Evolutionary conservation across 2,888 invertebrate genomes (phyloP), one percentile per base, ranked within the genome.

Genomic region (Allacma fusca): DNA sequence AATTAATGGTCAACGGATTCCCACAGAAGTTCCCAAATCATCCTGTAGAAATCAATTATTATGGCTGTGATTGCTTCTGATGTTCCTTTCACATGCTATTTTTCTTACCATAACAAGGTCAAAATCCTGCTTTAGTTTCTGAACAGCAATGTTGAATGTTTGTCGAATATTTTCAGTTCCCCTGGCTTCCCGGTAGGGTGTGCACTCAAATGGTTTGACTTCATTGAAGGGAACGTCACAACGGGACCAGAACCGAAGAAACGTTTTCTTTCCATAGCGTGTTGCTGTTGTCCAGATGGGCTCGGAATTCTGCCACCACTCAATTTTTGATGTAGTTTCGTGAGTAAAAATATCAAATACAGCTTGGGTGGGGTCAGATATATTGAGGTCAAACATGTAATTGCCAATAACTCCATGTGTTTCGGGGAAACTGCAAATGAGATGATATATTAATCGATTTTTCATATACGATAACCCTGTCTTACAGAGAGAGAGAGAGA

Each of bases 341-440:
- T 77, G 77, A 69, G 83, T 80, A 70, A 79, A 76, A 57, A 84
- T 75, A 76, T 81, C 80, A 64, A 83, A 83, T 23, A 80, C 73
- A 29, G 59, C 74, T 16, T 76, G 64, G 26, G 44, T 62, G n/a
- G 44, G 65, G 26, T 67, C 67, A 23, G 62, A 13, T 19, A 24
- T 24, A 24, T 57, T 73, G 13, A 77, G 72, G 81, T 87, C 86
- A 76, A 85, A 86, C 85, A 87, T 86, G 82, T 85, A 85, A 77
- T 87, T 87, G n/a, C 86, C 86, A 34, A 87, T 82, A 43, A 87
- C 85, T 7, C 86, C 86, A 81, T 87, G 87, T 28, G 77, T 84
- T 82, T 87, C 87, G 4, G 86, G 85, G 80, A 86, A 76, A 9
- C 76, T 76, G 21, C 28, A 50, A 59, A n/a, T 1, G 43, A 69